Evolutionary conservation across 2,113 vertebrate genomes (phyloP), one percentile per base, ranked within the genome.

Genomic region (Cariama cristata): DNA sequence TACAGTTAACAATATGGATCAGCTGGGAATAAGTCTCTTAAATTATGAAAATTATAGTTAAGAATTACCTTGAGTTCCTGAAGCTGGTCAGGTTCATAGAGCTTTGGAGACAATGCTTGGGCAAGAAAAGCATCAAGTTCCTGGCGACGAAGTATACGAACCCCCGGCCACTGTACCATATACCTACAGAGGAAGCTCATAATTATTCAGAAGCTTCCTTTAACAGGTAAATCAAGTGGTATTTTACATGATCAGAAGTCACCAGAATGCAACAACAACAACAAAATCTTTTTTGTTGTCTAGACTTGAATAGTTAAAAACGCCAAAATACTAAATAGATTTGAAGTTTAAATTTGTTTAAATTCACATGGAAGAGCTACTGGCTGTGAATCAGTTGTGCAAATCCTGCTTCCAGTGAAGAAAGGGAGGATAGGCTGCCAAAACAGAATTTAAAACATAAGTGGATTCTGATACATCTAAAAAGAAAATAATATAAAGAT

Each of bases 81-180:
- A 95, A 99, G 99, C 98, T 99, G 99, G 97, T 99, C 99, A 94
- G 99, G 99, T 97, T 99, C 99, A 96, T 99, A 99, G 95, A 99
- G 99, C 98, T 99, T 99, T 98, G 99, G 98, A 98, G 99, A 99
- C 98, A 99, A 98, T 14, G 99, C 99, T 91, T 99, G 99, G 97
- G 99, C 99, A 98, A 99, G 98, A 98, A 99, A 99, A 97, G 99
- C 99, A 94, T 99, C 99, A 52, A 99, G 99, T 97, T 99, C 99
- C 96, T 99, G 99, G 97, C 99, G 99, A 97, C 99, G 99, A 97
- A 99, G 99, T 94, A 99, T 99, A 98, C 99, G 98, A 97, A 99
- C 98, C 97, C 99, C 99, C 3, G 99, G 99, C 99, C 99, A 99
- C 97, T 99, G 99, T 97, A 99, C 99, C 99, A 99, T 99, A 98